phyloP scores from a whole-genome alignment of 2,113 vertebrate genomes.

The Stomatorhinus ivindoensis region DNA sequence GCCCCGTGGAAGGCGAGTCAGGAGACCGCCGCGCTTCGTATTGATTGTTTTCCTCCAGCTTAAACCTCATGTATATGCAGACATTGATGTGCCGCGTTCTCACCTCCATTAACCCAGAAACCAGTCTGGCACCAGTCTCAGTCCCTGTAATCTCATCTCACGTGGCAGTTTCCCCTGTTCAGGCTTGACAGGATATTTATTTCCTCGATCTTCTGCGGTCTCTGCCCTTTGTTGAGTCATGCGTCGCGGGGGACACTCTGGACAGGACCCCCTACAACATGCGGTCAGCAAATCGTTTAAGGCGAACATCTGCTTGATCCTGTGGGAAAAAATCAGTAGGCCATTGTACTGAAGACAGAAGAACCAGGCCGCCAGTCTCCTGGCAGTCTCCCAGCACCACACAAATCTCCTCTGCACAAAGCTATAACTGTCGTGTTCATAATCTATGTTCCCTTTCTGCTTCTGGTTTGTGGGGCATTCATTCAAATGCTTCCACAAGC shows the following conservation, averaged over 20 bases:
- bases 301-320: background rate
- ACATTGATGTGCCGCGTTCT: background rate
- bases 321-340: background rate
- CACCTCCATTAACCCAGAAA: background rate
- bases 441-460: background rate
- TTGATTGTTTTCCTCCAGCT: background rate
- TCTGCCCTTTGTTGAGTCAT: background rate
- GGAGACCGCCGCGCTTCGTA: background rate
- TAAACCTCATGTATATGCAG: background rate
- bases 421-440: background rate
- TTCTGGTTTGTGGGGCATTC: background rate
- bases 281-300: background rate
- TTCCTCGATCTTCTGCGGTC: background rate
- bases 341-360: background rate
- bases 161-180: background rate
- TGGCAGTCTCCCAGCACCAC: background rate
- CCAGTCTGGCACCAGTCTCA: background rate
- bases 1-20: background rate
- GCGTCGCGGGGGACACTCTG: background rate
- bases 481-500: background rate
- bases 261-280: background rate
- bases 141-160: background rate
- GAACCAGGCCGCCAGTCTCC: background rate
- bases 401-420: background rate
- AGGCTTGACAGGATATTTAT: background rate